Evolutionary conservation across 2,797 vertebrate species (phyloP), one percentile per base, ranked within the genome.

Genomic region (Vultur gryphus): DNA sequence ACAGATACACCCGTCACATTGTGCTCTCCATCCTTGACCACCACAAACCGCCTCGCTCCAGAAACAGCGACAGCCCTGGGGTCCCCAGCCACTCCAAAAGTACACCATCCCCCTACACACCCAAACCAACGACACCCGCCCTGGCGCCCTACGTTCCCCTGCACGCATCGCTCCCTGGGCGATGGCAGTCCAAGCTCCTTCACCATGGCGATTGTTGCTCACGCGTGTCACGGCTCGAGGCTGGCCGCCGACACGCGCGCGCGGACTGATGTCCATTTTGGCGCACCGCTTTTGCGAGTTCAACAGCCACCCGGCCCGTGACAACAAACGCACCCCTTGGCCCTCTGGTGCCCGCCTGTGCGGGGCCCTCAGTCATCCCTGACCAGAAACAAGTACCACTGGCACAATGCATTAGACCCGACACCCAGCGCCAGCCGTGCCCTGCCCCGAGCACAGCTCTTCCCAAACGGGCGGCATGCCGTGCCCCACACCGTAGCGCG

Each of bases 261-360:
- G 7, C 14, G 4, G 41, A 28, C 18, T 6, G 2, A 7, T 14
- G 39, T 41, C 49, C 3, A 1, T 28, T 41, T 64, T 3, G 6
- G 69, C 19, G 3, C 43, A n/a, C 35, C 2, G 3, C 31, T 69
- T 58, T 13, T 11, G 13, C 16, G 1, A 35, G 11, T 18, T 18
- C 19, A 1, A 17, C 4, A 3, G 48, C 57, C 4, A 9, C 31
- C 59, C 1, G 4, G 16, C 48, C 4, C 0, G 7, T 18, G 31
- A 16, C 15, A 4, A 2, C 15, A 11, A 37, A 37, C 37, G 3
- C 13, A 7, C 7, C 14, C 25, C 33, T 41, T 4, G 1, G 39
- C 37, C 52, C 29, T 35, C 24, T 3, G 2, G 1, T 29, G 12
- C 23, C 51, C 11, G 2, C 33, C n/a, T 1, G 0, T 2, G 2